Percentiles rank a stretch among this genome's conserved stretches.
Evolutionary conservation across 2,113 vertebrate species (phyloP).

Genomic region (Turnix velox): DNA sequence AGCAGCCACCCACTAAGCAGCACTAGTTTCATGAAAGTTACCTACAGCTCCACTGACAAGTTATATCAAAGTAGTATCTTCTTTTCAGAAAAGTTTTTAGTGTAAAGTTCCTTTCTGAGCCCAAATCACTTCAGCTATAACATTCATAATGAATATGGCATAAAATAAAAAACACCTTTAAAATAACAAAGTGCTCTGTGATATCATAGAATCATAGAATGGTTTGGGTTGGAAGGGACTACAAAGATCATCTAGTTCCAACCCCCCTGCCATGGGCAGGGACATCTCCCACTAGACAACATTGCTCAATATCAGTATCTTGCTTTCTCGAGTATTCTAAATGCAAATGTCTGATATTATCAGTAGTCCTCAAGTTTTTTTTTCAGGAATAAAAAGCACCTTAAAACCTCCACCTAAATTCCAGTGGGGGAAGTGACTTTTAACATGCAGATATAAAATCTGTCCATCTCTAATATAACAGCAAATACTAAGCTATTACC

Average conservation of each 20-base stretch:
- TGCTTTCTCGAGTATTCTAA: not conserved
- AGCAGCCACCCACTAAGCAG: not conserved
- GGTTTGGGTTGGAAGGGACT: too few relatives aligned
- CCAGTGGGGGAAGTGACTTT: not conserved
- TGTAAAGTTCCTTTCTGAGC: not conserved
- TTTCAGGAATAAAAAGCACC: not conserved
- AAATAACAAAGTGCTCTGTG: not conserved
- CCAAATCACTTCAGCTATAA: not conserved
- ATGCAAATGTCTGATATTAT: not conserved
- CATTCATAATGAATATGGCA: not conserved
- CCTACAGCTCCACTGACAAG: rapidly evolving
- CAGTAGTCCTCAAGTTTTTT: not conserved
- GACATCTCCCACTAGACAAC: too few relatives aligned
- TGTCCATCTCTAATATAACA: not conserved
- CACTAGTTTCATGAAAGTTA: not conserved
- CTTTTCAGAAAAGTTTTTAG: not conserved
- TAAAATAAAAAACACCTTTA: not conserved
- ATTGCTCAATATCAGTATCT: too few relatives aligned
- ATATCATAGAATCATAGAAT: too few relatives aligned
- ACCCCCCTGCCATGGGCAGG: too few relatives aligned
- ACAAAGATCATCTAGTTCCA: too few relatives aligned
- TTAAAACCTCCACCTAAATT: not conserved
- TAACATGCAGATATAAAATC: not conserved
- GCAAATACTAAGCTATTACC: not conserved
- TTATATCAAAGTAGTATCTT: not conserved